These are phyloP conservation scores for Eulemur albifrons DNA, from an alignment of 2,797 vertebrate species.

Conservation along the genomic window DNA sequence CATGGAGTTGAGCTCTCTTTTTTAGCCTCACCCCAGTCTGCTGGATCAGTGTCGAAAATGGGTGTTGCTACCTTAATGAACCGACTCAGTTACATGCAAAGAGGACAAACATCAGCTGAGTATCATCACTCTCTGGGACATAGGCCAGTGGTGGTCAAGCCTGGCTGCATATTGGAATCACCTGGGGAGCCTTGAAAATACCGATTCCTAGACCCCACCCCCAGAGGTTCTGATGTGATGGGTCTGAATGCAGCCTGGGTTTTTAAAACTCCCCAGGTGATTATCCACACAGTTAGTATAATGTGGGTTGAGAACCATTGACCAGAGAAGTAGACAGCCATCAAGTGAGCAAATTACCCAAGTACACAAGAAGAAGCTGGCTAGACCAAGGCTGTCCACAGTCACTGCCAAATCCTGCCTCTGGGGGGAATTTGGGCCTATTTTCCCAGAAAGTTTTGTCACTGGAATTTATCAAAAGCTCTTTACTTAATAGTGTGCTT, in stretches of 20 bases:
- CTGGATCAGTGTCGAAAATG: neutral
- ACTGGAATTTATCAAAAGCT: neutral
- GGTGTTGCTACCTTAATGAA: neutral
- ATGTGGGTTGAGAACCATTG: neutral
- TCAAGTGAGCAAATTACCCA: neutral
- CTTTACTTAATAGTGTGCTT: neutral
- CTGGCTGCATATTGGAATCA: neutral
- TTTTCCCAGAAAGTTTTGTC: slow-evolving; percentile 23
- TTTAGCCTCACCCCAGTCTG: neutral
- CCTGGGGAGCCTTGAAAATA: neutral
- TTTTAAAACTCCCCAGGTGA: neutral
- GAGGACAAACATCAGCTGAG: neutral
- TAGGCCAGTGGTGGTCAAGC: rapidly evolving
- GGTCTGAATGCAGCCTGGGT: neutral
- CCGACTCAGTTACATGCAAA: neutral
- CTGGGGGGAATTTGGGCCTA: too few species aligned
- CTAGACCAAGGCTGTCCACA: neutral
- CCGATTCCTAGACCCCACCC: neutral
- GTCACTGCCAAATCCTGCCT: neutral
- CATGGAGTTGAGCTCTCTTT: neutral
- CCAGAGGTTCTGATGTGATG: neutral
- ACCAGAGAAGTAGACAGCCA: neutral
- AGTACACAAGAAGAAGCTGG: slow-evolving; percentile 17
- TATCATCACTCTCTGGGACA: neutral
- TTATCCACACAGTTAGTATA: too few species aligned